These are phyloP conservation scores for Camponotus fellah DNA, from an alignment of 2,888 invertebrate species.

Conservation along the genomic window DNA sequence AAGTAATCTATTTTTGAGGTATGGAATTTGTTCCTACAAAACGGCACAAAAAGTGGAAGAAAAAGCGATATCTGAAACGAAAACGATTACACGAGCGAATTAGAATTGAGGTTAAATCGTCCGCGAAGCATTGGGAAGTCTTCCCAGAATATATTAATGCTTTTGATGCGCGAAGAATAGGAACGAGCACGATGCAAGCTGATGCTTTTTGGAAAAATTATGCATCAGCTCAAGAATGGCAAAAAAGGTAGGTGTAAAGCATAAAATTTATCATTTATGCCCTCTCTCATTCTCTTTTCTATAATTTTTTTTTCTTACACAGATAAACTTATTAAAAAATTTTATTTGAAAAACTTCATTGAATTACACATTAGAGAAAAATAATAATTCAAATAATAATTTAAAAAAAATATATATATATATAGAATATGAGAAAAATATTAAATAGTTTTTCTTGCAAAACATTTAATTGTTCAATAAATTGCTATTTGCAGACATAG, in stretches of 20 bases:
- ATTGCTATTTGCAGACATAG: constrained; percentile 77
- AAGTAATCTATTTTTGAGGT: not conserved
- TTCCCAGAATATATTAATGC: constrained; percentile 52
- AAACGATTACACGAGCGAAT: constrained; percentile 75
- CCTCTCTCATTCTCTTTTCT: not conserved
- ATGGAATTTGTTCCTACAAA: constrained; percentile 79
- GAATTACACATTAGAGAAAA: not conserved
- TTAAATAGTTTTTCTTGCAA: not conserved
- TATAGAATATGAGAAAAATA: not conserved
- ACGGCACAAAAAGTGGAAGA: constrained; percentile 74
- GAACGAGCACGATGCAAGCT: constrained; percentile 77
- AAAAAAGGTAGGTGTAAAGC: constrained; percentile 77
- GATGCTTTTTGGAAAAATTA: constrained; percentile 84
- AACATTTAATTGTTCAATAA: not conserved
- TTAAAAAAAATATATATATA: no score
- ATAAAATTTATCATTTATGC: no score
- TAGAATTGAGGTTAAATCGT: constrained; percentile 80
- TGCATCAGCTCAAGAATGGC: constrained; percentile 82
- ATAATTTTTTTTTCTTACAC: not conserved
- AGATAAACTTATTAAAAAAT: not conserved
- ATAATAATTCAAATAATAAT: not conserved
- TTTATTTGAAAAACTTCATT: not conserved
- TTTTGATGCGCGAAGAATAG: constrained; percentile 55
- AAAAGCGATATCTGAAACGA: constrained; percentile 71
- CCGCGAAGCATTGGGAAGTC: constrained; percentile 67